Evolutionary conservation across 2,888 invertebrate genomes (phyloP).

Genomic region (Cheiracanthium punctorium): DNA sequence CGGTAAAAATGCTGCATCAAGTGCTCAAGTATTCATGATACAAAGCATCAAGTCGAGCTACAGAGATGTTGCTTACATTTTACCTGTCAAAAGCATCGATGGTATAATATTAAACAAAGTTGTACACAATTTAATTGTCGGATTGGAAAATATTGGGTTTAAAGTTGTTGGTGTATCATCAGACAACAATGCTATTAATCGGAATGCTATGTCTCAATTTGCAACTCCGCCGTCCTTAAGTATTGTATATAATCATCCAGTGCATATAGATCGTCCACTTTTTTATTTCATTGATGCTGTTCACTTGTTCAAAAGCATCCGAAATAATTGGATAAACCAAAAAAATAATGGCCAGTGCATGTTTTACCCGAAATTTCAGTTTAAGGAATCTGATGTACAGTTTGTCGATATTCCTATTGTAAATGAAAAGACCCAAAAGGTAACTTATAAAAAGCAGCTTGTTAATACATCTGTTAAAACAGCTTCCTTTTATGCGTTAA

Average conservation of each 20-base stretch:
- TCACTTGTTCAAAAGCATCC: conserved; percentile 1
- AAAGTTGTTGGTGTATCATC: background rate
- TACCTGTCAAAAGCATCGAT: no score
- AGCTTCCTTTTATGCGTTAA: background rate
- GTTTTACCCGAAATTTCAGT: background rate
- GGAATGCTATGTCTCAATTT: conserved; percentile 7
- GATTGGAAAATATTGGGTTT: no score
- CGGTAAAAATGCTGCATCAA: no score
- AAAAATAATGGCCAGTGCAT: background rate
- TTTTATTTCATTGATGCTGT: conserved; percentile 15
- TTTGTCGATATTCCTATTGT: no score
- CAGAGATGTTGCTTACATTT: no score
- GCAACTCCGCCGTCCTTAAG: background rate
- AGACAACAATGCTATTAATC: conserved; percentile 17
- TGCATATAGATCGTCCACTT: background rate
- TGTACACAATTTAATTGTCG: no score
- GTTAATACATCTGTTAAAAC: background rate
- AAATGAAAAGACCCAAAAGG: no score
- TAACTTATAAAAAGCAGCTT: no score
- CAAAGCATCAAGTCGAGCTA: no score
- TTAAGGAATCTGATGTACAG: background rate
- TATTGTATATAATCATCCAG: background rate
- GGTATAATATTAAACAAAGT: no score
- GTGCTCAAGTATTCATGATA: no score
- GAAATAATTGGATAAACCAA: conserved; percentile 24